phyloP scores from a whole-genome alignment of 2,113 vertebrate species.

The Leucosticte australis region DNA sequence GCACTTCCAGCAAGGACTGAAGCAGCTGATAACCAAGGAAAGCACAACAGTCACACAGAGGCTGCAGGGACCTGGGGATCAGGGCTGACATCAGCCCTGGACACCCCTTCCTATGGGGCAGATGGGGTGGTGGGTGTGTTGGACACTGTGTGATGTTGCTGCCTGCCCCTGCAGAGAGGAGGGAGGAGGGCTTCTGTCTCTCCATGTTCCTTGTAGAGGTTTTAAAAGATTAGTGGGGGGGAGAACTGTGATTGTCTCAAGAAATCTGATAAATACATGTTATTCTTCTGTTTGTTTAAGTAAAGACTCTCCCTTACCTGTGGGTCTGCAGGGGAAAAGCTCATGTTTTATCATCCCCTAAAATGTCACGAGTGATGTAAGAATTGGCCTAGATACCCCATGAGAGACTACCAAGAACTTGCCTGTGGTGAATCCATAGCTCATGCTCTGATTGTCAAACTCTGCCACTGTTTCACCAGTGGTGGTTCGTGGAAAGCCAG shows the following conservation, averaged over 20 bases:
- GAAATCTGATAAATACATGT: background rate
- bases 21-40: background rate
- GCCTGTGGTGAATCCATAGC: background rate
- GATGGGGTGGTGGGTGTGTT: background rate
- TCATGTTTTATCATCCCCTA: background rate
- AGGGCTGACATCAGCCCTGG: background rate
- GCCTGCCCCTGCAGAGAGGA: background rate
- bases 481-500: background rate
- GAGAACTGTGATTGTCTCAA: background rate
- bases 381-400: background rate
- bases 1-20: background rate
- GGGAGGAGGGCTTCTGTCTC: background rate
- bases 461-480: background rate
- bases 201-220: accelerated
- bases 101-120: background rate
- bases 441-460: background rate
- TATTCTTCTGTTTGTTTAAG: background rate
- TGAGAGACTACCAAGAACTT: background rate
- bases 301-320: background rate
- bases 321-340: background rate
- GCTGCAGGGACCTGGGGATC: background rate
- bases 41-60: background rate
- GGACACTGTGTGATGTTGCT: background rate
- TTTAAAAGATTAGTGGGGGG: background rate
- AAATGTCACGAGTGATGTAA: background rate